Conservation (phyloP, 2,888 invertebrate genomes). For the Campaea margaritaria region DNA sequence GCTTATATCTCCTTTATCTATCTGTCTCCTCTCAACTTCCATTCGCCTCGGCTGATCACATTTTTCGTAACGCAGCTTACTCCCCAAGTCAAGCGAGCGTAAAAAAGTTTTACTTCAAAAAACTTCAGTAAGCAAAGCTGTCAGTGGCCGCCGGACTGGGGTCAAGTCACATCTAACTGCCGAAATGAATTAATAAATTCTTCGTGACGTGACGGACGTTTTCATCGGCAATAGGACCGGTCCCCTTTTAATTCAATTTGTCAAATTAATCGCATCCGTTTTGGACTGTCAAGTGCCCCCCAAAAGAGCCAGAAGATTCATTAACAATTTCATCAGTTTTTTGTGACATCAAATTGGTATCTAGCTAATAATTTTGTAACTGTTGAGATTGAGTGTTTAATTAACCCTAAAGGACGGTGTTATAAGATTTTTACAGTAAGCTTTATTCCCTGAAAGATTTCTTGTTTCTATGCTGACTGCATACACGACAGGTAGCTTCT, state of each 20-base stretch:
- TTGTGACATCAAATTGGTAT: slow-evolving; percentile 8
- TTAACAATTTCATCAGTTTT: slow-evolving; percentile 17
- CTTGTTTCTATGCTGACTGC: too few species aligned
- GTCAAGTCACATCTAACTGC: slow-evolving; percentile 19
- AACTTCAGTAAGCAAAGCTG: neutral
- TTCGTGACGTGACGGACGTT: slow-evolving; percentile 11
- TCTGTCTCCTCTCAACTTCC: too few species aligned
- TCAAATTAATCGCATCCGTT: slow-evolving; percentile 51
- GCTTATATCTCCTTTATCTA: too few species aligned
- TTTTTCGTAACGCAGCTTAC: too few species aligned
- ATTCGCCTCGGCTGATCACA: too few species aligned
- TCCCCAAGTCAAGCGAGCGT: too few species aligned
- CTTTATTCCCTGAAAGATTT: neutral
- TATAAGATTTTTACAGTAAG: neutral
- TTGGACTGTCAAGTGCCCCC: slow-evolving; percentile 33
- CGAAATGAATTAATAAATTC: slow-evolving; percentile 31
- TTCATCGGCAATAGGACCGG: slow-evolving; percentile 13
- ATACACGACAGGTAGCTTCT: too few species aligned
- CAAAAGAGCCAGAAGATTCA: slow-evolving; percentile 11
- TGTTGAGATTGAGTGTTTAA: neutral
- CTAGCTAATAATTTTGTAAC: slow-evolving; percentile 15
- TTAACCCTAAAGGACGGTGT: neutral
- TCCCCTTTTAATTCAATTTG: slow-evolving; percentile 49
- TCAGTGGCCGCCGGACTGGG: slow-evolving; percentile 1
- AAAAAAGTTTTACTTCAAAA: too few species aligned